Base-by-base conservation (phyloP, 2,113 vertebrate species). In the Panthera uncia region DNA sequence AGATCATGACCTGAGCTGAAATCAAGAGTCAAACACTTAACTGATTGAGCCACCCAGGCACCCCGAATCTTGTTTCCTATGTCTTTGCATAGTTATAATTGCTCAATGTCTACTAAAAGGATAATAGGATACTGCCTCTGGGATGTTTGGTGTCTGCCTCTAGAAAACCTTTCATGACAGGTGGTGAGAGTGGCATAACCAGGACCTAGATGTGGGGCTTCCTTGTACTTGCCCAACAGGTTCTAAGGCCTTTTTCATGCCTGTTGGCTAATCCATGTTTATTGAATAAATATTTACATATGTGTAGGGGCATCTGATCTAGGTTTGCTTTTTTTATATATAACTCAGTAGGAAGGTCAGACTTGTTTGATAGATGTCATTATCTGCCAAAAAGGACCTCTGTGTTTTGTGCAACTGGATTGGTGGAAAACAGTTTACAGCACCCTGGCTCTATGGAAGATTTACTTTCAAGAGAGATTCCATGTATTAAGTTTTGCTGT, bases 201-300 rank as follows among this genome's bases (percentile, higher is more conserved):
- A n/a, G 3, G 33, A 69, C 45, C 78, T 45, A 38, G 12, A 81
- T 9, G 1, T 33, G 55, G 31, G 31, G n/a, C 48, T 89, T 97
- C 27, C 18, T 25, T 68, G 71, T 87, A 31, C 48, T 95, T 76
- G 5, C 21, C 12, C 68, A 80, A 23, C 12, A 83, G 83, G 38
- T 79, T 78, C 41, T 81, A 61, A 68, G 48, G 45, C 36, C 5
- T n/a, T 57, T 90, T 95, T 94, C 74, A 65, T 57, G 18, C 80
- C 79, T 93, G 9, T 36, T 80, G 94, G 36, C 79, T 86, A 66
- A 63, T 36, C 55, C 10, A 21, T 52, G 18, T 92, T 90, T 91
- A 94, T 74, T 96, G 93, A 65, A 38, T 74, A 73, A 85, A 19
- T 92, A 71, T 84, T 95, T 84, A 38, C 55, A 21, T 68, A 41